A percentile compares a stretch with the other conserved stretches of the same genome.
Evolutionary conservation across 2,797 vertebrate species (phyloP).

Genomic region (Acipenser transmontanus): DNA sequence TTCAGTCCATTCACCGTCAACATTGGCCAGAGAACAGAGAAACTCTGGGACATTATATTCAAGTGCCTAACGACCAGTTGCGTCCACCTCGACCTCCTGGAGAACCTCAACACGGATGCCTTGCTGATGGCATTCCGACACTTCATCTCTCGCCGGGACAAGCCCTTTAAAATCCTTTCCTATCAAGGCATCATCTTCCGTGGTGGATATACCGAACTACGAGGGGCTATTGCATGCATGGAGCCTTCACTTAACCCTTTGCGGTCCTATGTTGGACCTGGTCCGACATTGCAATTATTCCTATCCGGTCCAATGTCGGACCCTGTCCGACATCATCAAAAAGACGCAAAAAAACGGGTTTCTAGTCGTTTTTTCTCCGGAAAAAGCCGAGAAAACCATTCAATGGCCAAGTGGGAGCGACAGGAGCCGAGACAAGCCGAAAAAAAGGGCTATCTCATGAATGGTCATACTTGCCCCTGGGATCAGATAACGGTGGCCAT

Average conservation of each 20-base stretch:
- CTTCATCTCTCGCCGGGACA: conserved; percentile 8
- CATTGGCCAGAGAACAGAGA: conserved; percentile 2
- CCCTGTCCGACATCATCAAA: no score
- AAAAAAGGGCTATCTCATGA: no score
- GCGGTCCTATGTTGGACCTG: no score
- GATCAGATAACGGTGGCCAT: no score
- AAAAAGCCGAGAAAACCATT: no score
- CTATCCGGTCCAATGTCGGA: no score
- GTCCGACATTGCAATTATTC: no score
- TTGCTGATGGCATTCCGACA: conserved; percentile 12
- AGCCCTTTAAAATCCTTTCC: conserved; percentile 5
- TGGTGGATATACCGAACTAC: not conserved
- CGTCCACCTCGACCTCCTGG: not conserved
- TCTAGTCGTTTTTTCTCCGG: no score
- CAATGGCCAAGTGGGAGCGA: no score
- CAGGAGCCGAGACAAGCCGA: no score
- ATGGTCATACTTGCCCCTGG: no score
- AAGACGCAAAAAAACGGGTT: no score
- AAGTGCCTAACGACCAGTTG: conserved; percentile 8
- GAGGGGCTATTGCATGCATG: not conserved
- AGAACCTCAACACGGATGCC: conserved; percentile 5
- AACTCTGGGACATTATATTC: conserved; percentile 13
- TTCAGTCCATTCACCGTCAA: conserved; percentile 6
- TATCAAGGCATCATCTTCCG: not conserved
- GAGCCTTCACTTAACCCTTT: not conserved